These are phyloP conservation scores for Ptychoptera contaminata DNA, from an alignment of 2,888 invertebrate species.

Conservation along the genomic window DNA sequence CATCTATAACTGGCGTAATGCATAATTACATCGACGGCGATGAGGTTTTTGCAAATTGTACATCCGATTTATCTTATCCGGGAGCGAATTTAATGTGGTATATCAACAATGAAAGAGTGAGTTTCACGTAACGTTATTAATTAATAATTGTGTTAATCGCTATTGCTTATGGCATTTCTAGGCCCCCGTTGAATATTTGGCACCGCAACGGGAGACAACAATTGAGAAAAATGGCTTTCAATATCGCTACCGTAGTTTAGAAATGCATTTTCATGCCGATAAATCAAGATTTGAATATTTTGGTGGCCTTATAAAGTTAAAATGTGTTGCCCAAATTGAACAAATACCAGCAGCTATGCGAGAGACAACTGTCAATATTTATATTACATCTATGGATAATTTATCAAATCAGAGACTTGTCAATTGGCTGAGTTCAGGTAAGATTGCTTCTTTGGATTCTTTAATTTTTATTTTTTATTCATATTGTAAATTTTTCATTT, in stretches of 20 bases:
- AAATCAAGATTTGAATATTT: constrained; percentile 25
- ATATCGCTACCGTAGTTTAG: constrained; percentile 24
- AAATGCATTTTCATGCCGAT: constrained; percentile 28
- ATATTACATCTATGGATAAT: constrained; percentile 24
- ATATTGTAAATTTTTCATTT: too few relatives aligned
- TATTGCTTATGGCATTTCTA: constrained; percentile 7
- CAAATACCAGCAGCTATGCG: constrained; percentile 25
- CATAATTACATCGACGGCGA: constrained; percentile 15
- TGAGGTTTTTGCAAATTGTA: constrained; percentile 25
- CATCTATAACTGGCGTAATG: too few relatives aligned
- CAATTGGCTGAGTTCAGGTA: constrained; percentile 20
- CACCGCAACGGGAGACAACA: constrained; percentile 25
- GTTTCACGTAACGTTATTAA: neutral
- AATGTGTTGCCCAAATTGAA: constrained; percentile 30
- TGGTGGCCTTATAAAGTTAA: constrained; percentile 23
- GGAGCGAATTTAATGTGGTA: constrained; percentile 23
- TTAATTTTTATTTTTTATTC: too few relatives aligned
- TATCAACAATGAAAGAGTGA: constrained; percentile 23
- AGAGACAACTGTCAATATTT: constrained; percentile 24
- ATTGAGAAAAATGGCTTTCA: constrained; percentile 27
- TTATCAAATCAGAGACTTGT: constrained; percentile 29
- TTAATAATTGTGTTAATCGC: too few relatives aligned
- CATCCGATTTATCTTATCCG: constrained; percentile 25
- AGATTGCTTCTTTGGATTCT: too few relatives aligned
- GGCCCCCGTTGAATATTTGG: constrained; percentile 26